Evolutionary conservation across 2,888 invertebrate genomes (phyloP).

Genomic region (Magallana nippona): DNA sequence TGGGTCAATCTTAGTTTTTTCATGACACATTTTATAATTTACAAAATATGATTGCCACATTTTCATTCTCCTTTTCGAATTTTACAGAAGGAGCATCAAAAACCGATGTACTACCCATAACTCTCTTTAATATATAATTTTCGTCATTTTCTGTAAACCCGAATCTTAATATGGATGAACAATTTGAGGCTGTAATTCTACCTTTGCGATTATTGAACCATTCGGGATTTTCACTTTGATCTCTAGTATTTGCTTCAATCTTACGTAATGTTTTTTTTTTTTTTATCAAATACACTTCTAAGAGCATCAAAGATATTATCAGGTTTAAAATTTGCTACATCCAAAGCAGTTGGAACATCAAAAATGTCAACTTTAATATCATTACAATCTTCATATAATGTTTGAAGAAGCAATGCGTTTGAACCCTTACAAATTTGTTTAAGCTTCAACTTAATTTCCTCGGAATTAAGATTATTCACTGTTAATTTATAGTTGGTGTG

Average conservation of each 20-base stretch:
- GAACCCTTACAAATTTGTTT: neutral
- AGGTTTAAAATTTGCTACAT: neutral
- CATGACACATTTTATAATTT: too few relatives aligned
- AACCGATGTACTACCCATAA: neutral
- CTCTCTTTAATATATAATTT: conserved; percentile 37
- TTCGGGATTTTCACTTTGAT: conserved; percentile 12
- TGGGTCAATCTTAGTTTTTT: neutral
- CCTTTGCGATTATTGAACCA: conserved; percentile 43
- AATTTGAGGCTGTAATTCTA: conserved; percentile 41
- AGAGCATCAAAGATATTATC: neutral
- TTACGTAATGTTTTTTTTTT: neutral
- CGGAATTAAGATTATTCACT: neutral
- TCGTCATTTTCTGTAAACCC: neutral
- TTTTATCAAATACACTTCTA: neutral
- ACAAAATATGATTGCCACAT: neutral
- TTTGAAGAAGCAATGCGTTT: neutral
- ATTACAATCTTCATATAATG: neutral
- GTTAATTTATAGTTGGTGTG: neutral
- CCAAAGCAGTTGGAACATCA: neutral
- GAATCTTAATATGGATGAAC: conserved; percentile 12
- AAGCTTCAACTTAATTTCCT: neutral
- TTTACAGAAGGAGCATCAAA: too few relatives aligned
- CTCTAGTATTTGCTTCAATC: conserved; percentile 34
- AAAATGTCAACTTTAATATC: neutral
- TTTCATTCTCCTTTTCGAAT: neutral